Percentiles rank a stretch among this genome's conserved stretches.
phyloP scores from a whole-genome alignment of 1,140 invertebrate genomes.

The Dendroctonus ponderosae region DNA sequence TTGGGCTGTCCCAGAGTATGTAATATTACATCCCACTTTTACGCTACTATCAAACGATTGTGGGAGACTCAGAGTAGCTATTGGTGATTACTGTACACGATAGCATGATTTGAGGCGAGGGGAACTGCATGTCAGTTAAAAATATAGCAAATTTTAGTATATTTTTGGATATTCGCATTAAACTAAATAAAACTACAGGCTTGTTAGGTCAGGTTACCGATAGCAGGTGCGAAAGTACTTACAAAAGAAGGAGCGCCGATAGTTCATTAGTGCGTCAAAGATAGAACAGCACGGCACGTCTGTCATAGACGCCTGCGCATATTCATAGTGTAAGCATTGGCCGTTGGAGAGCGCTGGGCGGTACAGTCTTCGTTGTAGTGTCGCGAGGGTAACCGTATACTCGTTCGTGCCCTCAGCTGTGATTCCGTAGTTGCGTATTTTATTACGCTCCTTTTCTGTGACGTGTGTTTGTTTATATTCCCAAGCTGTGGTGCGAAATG shows the following conservation, averaged over 20 bases:
- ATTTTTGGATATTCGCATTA: slow-evolving; percentile 35
- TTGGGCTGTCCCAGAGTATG: slow-evolving; percentile 59
- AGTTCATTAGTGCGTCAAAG: background rate
- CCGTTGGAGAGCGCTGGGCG: slow-evolving; percentile 43
- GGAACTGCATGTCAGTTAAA: slow-evolving; percentile 7
- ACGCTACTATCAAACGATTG: slow-evolving; percentile 40
- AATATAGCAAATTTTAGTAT: slow-evolving; percentile 19
- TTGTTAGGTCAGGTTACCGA: slow-evolving; percentile 45
- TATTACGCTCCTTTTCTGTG: slow-evolving; percentile 24
- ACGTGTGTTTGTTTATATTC: slow-evolving; percentile 34
- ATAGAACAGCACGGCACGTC: slow-evolving; percentile 32
- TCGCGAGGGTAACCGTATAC: slow-evolving; percentile 30
- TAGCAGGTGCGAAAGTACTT: background rate
- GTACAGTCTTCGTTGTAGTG: slow-evolving; percentile 32
- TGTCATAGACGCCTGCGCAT: slow-evolving; percentile 52
- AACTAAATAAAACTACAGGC: slow-evolving; percentile 26
- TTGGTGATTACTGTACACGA: background rate
- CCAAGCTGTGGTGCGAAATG: slow-evolving; percentile 58
- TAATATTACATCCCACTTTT: slow-evolving; percentile 51
- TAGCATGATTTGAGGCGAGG: slow-evolving; percentile 10
- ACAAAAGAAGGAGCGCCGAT: no score
- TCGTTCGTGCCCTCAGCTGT: slow-evolving; percentile 38
- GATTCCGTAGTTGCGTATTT: slow-evolving; percentile 39
- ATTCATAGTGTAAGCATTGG: slow-evolving; percentile 43
- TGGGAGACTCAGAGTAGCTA: slow-evolving; percentile 4